Evolutionary conservation across 2,113 vertebrate species (phyloP).

Genomic region (Prietella phreatophila): DNA sequence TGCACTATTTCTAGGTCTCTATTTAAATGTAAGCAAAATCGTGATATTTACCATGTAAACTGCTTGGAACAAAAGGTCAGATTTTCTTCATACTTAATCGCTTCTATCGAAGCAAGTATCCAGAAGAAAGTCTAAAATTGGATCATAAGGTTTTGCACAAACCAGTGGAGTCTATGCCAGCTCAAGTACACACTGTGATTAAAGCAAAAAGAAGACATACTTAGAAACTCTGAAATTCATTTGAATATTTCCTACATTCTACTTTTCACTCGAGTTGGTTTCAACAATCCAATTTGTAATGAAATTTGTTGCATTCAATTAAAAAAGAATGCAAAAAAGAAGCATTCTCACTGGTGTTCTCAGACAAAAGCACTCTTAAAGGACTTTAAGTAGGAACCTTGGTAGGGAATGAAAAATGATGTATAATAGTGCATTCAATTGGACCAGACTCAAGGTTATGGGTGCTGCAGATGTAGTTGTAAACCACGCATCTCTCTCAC

Average conservation of each 20-base stretch:
- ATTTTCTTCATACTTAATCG: no score
- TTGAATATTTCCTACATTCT: no score
- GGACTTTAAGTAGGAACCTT: not conserved
- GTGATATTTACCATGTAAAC: no score
- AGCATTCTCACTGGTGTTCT: not conserved
- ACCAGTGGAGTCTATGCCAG: not conserved
- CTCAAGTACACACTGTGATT: no score
- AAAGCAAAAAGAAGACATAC: no score
- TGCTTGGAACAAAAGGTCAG: no score
- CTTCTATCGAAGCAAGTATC: no score
- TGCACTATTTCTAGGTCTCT: no score
- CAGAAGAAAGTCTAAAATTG: no score
- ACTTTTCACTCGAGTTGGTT: no score
- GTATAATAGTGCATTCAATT: not conserved
- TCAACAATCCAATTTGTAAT: not conserved
- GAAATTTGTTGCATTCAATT: not conserved
- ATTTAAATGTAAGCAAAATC: no score
- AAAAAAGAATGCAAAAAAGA: not conserved
- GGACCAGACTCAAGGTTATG: constrained; percentile 12
- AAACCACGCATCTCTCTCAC: not conserved
- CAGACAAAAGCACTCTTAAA: not conserved
- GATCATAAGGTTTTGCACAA: not conserved
- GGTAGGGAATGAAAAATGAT: not conserved
- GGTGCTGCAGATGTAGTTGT: constrained; percentile 2
- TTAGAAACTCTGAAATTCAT: no score